Base-by-base conservation (phyloP, 1,140 invertebrate species). In the Laupala kohalensis region DNA sequence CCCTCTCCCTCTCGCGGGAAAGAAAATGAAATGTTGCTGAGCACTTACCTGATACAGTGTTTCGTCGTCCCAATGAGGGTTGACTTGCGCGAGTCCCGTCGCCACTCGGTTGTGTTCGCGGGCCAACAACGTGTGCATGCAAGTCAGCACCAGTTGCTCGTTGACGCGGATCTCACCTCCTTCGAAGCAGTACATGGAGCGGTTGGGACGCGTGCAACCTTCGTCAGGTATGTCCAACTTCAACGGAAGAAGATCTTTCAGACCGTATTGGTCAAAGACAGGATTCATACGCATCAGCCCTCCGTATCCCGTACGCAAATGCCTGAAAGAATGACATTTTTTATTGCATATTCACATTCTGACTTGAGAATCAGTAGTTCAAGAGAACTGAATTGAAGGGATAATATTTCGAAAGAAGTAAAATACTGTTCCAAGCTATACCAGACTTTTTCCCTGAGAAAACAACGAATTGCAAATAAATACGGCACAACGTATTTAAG, bases 11-110 rank as follows among this genome's bases (percentile, higher is more conserved):
- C n/a, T n/a, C n/a, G n/a, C n/a, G n/a, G n/a, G n/a, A n/a, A n/a
- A n/a, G n/a, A n/a, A n/a, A n/a, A n/a, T n/a, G n/a, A n/a, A n/a
- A n/a, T n/a, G n/a, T n/a, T n/a, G n/a, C n/a, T n/a, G n/a, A n/a
- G 67, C 12, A 4, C 3, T 2, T 77, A 84, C 83, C 77, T 97
- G 94, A 84, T 92, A 99, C 0, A 98, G 78, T 0, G 89, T 95
- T 81, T 97, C 95, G 77, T 97, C 95, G 77, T 96, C 92, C 95
- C 95, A 97, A 77, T 96, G 94, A 3, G 93, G 93, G 82, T 97
- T 97, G 12, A 96, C 86, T 68, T 86, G 83, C 0, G 87, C 84
- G 30, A 97, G 79, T 25, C 83, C 90, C 69, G 87, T 87, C 0
- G 94, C 94, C 3, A 94, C 81, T 71, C 93, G 84, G 78, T 97